Evolutionary conservation across 2,888 invertebrate genomes (phyloP).

Genomic region (Automeris io): DNA sequence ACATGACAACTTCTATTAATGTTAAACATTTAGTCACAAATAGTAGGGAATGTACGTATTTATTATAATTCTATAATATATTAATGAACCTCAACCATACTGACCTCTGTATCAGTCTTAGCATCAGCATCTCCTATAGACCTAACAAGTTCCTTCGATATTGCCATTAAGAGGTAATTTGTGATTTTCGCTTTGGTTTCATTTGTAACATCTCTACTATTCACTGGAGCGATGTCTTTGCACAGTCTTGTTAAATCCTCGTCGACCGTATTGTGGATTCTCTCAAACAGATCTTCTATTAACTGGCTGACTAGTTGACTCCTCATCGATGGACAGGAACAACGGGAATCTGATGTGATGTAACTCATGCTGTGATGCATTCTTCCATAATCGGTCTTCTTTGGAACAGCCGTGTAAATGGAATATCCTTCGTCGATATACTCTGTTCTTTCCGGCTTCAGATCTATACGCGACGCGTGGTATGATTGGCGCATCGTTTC

Average conservation of each 20-base stretch:
- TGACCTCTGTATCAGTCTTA: slow-evolving; percentile 72
- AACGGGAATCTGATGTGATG: slow-evolving; percentile 56
- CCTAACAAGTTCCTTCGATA: slow-evolving; percentile 70
- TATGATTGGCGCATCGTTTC: slow-evolving; percentile 63
- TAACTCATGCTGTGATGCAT: slow-evolving; percentile 73
- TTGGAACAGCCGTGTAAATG: slow-evolving; percentile 67
- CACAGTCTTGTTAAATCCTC: slow-evolving; percentile 61
- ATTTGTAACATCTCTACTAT: slow-evolving; percentile 45
- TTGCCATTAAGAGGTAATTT: slow-evolving; percentile 72
- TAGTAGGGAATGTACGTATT: too few species aligned
- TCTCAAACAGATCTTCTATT: slow-evolving; percentile 66
- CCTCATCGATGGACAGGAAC: slow-evolving; percentile 65
- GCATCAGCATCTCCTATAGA: slow-evolving; percentile 71
- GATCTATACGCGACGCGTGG: slow-evolving; percentile 60
- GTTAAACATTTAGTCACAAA: slow-evolving; percentile 57
- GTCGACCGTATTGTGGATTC: slow-evolving; percentile 60
- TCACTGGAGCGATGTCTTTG: slow-evolving; percentile 47
- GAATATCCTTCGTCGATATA: slow-evolving; percentile 69
- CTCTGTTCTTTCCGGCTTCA: slow-evolving; percentile 65
- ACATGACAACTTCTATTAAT: slow-evolving; percentile 32
- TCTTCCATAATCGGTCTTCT: slow-evolving; percentile 63
- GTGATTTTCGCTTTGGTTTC: slow-evolving; percentile 71
- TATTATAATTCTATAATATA: slow-evolving; percentile 16
- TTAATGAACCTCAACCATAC: slow-evolving; percentile 32
- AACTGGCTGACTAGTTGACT: slow-evolving; percentile 67